Evolutionary conservation across 2,113 vertebrate genomes (phyloP).

Genomic region (Sinocyclocheilus anshuiensis): DNA sequence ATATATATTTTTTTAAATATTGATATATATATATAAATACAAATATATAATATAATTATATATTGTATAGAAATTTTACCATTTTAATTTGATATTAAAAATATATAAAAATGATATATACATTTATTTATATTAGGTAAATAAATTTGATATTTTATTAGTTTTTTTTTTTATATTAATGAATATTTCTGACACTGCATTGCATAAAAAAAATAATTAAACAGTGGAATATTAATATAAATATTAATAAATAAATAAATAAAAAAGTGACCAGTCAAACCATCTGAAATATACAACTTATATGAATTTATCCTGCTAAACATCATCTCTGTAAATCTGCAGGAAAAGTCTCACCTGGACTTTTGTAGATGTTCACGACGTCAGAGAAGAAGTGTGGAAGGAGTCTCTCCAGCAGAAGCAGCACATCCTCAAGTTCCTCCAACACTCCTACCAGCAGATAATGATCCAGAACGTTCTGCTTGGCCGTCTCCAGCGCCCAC

Average conservation of each 20-base stretch:
- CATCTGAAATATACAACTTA: not conserved
- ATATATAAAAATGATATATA: too few species aligned
- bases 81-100: too few species aligned
- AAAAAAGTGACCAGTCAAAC: not conserved
- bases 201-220: not conserved
- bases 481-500: conserved; percentile 86
- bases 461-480: conserved; percentile 86
- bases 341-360: conserved; percentile 76
- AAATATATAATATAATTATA: too few species aligned
- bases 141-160: too few species aligned
- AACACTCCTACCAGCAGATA: conserved; percentile 88
- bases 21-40: too few species aligned
- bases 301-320: not conserved
- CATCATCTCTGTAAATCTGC: too few species aligned
- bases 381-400: conserved; percentile 91
- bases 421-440: conserved; percentile 86
- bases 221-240: not conserved
- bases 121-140: too few species aligned
- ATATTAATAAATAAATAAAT: too few species aligned
- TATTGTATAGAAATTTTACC: too few species aligned
- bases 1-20: too few species aligned
- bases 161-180: too few species aligned
- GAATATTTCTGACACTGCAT: not conserved
- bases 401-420: conserved; percentile 88
- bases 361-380: conserved; percentile 86